These are phyloP conservation scores for Opisthocomus hoazin DNA, from an alignment of 2,113 vertebrate species.

Conservation along the genomic window DNA sequence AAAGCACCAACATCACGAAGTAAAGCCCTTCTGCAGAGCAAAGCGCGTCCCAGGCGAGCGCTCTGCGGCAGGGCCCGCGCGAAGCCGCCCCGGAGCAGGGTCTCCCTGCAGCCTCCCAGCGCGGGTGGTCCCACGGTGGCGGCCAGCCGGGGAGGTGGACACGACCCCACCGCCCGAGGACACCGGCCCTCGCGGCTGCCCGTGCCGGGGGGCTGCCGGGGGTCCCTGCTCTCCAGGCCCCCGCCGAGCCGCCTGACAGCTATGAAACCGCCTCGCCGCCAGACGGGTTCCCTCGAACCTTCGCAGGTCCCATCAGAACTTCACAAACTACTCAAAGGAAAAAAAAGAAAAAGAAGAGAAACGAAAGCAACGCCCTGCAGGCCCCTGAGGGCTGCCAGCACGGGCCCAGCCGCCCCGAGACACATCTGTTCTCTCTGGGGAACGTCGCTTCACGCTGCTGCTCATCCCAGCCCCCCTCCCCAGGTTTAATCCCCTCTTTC, in stretches of 20 bases:
- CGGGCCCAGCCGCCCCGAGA: not conserved
- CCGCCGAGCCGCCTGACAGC: not conserved
- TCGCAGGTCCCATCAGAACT: not conserved
- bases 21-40: not conserved
- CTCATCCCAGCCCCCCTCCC: not conserved
- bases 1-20: not conserved
- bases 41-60: not conserved
- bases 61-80: not conserved
- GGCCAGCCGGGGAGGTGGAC: not conserved
- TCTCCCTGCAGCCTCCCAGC: not conserved
- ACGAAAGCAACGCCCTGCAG: not conserved
- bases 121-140: not conserved
- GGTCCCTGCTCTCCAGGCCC: not conserved
- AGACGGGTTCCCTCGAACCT: not conserved
- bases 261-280: not conserved
- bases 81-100: not conserved
- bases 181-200: not conserved
- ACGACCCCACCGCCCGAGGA: too few species aligned
- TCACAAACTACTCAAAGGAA: not conserved
- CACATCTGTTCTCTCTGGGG: rapidly evolving
- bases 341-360: not conserved
- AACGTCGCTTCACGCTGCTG: not conserved
- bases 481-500: not conserved
- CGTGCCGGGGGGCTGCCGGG: too few species aligned
- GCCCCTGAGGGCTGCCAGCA: not conserved